Evolutionary conservation across 2,888 invertebrate species (phyloP), one percentile per base, ranked within the genome.

Genomic region (Xanthia icteritia): DNA sequence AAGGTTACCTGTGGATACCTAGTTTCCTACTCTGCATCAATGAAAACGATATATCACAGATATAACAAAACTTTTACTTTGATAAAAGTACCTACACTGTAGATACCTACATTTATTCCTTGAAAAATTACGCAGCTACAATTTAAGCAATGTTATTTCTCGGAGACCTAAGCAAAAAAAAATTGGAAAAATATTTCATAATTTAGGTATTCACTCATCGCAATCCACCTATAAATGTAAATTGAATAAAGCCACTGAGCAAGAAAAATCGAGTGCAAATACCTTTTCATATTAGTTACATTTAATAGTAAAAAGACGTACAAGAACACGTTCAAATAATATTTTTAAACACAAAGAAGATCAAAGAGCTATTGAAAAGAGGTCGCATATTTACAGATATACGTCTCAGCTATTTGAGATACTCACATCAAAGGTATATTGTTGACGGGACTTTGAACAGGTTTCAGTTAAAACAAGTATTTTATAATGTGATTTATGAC

Each of bases 381-480:
- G 90, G 88, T 90, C 88, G 73, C 61, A 60, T 70, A 63, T 83
- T 84, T 73, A 76, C 69, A 86, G 76, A 78, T 78, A 78, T 78
- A 74, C 69, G 11, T 76, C 63, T 71, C 61, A 79, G 78, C 27
- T 86, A 88, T 87, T 86, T 86, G 85, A 88, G 60, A 77, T 66
- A 61, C 82, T 86, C 78, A 91, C 89, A 87, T 92, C 91, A 92
- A 92, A 92, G 91, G 77, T 80, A 85, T 73, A 71, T 84, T 79
- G 78, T 80, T 82, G 78, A 76, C 78, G 78, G 76, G 83, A 82
- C 81, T 63, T 67, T 60, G n/a, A 36, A 61, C 45, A 76, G 51
- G 13, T 27, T 76, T 54, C 8, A 61, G 36, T 39, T 67, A 54
- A 70, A 67, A 71, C 58, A 36, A 51, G 20, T 61, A 61, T 69